Evolutionary conservation across 2,113 vertebrate genomes (phyloP).

Genomic region (Odocoileus hemionus): DNA sequence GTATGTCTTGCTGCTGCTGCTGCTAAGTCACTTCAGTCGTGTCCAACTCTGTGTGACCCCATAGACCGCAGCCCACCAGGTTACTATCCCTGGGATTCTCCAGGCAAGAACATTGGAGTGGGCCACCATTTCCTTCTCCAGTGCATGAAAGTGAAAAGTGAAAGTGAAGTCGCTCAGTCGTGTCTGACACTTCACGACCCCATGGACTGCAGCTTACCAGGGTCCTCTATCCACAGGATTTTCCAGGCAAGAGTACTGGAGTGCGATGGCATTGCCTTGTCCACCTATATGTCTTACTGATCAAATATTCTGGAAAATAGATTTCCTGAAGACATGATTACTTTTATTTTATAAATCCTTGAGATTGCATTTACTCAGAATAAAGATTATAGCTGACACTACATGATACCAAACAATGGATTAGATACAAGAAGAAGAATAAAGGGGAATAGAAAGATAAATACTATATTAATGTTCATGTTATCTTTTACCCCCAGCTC

Average conservation of each 20-base stretch:
- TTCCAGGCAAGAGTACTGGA: too few relatives aligned
- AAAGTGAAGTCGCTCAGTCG: accelerated
- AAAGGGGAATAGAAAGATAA: neutral
- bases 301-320: neutral
- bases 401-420: neutral
- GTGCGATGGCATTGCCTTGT: too few relatives aligned
- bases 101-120: too few relatives aligned
- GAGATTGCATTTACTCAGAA: neutral
- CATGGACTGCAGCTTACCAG: too few relatives aligned
- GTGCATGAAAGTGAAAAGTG: too few relatives aligned
- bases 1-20: neutral
- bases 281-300: neutral
- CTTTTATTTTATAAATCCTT: neutral
- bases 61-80: too few relatives aligned
- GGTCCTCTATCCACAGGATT: accelerated
- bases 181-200: accelerated
- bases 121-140: too few relatives aligned
- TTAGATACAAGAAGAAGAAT: neutral
- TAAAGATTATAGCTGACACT: neutral
- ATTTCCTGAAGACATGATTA: neutral
- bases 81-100: too few relatives aligned
- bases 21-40: accelerated
- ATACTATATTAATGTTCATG: neutral
- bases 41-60: too few relatives aligned
- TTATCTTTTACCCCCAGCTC: neutral